phyloP scores from a whole-genome alignment of 2,888 invertebrate species.

The Leptinotarsa rubiginosa region DNA sequence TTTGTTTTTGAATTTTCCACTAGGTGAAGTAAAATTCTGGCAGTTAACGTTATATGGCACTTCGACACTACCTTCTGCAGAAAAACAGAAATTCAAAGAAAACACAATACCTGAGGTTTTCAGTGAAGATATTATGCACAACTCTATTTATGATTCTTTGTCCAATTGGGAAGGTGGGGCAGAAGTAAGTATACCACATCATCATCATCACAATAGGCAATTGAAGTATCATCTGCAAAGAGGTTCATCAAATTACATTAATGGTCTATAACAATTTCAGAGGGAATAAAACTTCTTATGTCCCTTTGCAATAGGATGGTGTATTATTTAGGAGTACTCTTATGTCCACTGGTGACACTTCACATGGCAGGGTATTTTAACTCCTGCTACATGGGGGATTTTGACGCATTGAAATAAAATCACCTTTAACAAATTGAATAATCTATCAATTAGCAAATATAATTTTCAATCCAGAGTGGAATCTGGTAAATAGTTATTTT shows the following conservation, averaged over 20 bases:
- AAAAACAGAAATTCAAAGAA: constrained; percentile 49
- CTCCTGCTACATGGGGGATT: too few relatives aligned
- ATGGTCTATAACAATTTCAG: too few relatives aligned
- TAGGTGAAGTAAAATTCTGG: constrained; percentile 78
- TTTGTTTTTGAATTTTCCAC: neutral
- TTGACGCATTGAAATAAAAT: too few relatives aligned
- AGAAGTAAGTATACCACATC: constrained; percentile 67
- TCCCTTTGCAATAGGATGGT: too few relatives aligned
- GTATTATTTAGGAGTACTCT: too few relatives aligned
- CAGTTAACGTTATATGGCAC: constrained; percentile 87
- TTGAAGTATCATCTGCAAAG: too few relatives aligned
- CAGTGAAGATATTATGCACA: constrained; percentile 69
- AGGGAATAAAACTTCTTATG: too few relatives aligned
- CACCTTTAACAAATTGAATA: too few relatives aligned
- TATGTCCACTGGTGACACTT: neutral
- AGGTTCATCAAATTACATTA: too few relatives aligned
- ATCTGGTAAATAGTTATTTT: too few relatives aligned
- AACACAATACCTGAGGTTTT: constrained; percentile 42
- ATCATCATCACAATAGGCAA: neutral
- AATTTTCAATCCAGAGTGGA: too few relatives aligned
- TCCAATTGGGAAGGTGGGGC: constrained; percentile 75
- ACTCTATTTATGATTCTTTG: constrained; percentile 66
- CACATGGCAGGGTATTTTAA: neutral
- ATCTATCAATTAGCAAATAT: too few relatives aligned
- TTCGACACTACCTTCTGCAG: constrained; percentile 66